These are phyloP conservation scores for Laticauda colubrina DNA, from an alignment of 2,113 vertebrate genomes.

Conservation along the genomic window DNA sequence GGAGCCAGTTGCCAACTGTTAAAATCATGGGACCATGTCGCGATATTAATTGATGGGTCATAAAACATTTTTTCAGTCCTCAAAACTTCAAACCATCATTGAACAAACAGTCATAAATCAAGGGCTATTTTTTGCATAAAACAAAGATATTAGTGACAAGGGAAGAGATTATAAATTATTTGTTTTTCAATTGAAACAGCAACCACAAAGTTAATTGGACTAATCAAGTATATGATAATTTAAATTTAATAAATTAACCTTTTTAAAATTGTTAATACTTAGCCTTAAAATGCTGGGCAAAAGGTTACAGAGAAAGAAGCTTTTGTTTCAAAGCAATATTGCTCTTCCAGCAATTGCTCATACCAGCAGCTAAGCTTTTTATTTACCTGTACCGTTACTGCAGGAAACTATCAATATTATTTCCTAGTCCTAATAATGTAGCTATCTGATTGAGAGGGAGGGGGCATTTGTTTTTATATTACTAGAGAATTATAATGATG, in stretches of 20 bases:
- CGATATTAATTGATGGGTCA: neutral
- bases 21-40: neutral
- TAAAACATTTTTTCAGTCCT: neutral
- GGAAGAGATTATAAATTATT: neutral
- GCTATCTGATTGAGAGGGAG: neutral
- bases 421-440: neutral
- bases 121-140: neutral
- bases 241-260: neutral
- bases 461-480: neutral
- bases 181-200: neutral
- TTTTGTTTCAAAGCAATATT: neutral
- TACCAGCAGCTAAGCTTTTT: neutral
- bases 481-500: neutral
- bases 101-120: neutral
- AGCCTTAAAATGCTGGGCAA: neutral
- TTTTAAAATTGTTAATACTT: neutral
- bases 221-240: neutral
- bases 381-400: neutral
- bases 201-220: neutral
- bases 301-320: neutral
- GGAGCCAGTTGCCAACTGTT: neutral
- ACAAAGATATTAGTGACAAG: neutral
- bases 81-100: neutral
- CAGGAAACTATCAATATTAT: neutral
- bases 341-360: neutral